Conservation (phyloP, 2,888 invertebrate species). For the Cacoxenus indagator region DNA sequence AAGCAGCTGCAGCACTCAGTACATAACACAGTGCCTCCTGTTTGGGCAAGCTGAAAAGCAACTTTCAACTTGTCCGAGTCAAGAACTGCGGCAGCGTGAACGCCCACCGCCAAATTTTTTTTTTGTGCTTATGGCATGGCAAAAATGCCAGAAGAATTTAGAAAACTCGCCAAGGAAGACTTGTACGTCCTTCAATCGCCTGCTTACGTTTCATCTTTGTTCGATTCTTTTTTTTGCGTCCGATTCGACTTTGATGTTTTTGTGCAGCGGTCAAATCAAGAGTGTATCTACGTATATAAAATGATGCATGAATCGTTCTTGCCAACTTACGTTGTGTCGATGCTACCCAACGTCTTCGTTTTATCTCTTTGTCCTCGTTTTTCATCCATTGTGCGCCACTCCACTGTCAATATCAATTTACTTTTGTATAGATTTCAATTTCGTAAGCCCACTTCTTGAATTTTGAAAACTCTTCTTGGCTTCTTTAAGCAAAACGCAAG, state of each 20-base stretch:
- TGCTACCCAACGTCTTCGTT: background rate
- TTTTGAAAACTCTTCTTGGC: background rate
- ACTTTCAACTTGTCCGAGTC: background rate
- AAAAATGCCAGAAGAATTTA: background rate
- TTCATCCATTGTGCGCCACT: background rate
- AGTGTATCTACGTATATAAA: background rate
- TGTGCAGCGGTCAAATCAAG: background rate
- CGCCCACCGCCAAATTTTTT: background rate
- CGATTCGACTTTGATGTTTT: background rate
- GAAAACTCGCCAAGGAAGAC: background rate
- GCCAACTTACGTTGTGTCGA: background rate
- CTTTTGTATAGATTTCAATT: constrained; percentile 10
- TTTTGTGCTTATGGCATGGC: background rate
- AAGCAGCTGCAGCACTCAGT: background rate
- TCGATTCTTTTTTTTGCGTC: background rate
- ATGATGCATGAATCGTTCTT: constrained; percentile 10
- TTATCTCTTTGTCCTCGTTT: background rate
- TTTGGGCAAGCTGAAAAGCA: background rate
- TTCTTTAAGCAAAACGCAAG: background rate
- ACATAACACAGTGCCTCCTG: background rate
- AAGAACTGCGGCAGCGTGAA: constrained; percentile 1
- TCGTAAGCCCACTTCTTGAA: background rate
- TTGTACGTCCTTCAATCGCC: constrained; percentile 1
- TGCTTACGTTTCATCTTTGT: constrained; percentile 11
- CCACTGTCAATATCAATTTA: constrained; percentile 17